Conservation (phyloP, 2,113 vertebrate genomes). For the Panthera tigris region DNA sequence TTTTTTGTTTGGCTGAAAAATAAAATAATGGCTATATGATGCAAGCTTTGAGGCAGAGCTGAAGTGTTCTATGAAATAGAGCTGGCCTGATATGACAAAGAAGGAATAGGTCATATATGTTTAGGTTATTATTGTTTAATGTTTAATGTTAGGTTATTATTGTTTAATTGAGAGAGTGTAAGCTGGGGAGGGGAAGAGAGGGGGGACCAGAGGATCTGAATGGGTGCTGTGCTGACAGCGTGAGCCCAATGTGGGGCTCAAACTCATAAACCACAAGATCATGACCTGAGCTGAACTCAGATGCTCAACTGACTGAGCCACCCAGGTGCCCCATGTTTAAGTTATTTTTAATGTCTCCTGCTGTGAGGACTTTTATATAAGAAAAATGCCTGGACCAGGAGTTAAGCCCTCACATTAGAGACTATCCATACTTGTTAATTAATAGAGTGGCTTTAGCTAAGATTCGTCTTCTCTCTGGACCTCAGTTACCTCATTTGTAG, state of each 20-base stretch:
- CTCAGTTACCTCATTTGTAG: background rate
- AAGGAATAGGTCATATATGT: background rate
- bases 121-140: background rate
- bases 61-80: background rate
- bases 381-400: background rate
- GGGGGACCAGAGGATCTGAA: too few species aligned
- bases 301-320: too few species aligned
- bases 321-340: background rate
- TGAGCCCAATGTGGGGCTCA: too few species aligned
- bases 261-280: too few species aligned
- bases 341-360: background rate
- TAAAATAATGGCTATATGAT: background rate
- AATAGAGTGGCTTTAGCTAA: background rate
- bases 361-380: background rate
- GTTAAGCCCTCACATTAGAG: background rate
- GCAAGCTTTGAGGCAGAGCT: conserved; percentile 15
- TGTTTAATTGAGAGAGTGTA: too few species aligned
- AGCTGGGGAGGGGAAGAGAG: too few species aligned
- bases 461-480: background rate
- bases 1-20: background rate
- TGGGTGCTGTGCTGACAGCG: too few species aligned
- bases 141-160: background rate
- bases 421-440: background rate
- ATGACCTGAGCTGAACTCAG: too few species aligned
- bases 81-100: background rate